Percentiles rank a stretch among this genome's conserved stretches.
Conservation (phyloP, 2,888 invertebrate species). For the Tridacna crocea region DNA sequence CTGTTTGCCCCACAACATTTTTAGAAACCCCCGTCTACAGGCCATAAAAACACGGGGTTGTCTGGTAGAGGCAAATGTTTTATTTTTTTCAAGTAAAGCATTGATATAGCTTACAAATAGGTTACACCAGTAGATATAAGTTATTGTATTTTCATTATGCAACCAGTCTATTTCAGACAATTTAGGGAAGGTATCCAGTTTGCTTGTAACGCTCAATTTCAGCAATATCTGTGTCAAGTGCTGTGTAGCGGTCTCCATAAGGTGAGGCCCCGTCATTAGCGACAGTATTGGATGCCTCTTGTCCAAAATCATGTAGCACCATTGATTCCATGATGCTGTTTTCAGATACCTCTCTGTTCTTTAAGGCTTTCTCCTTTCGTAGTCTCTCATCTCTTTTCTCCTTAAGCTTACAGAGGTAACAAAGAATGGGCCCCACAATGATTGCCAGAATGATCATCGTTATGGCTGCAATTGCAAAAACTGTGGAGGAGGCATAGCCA, state of each 20-base stretch:
- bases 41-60: too few relatives aligned
- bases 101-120: too few relatives aligned
- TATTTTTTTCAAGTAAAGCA: too few relatives aligned
- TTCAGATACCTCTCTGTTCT: constrained; percentile 53
- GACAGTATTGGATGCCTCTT: constrained; percentile 33
- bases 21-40: too few relatives aligned
- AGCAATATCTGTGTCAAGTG: constrained; percentile 26
- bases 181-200: constrained; percentile 19
- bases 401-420: constrained; percentile 71
- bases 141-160: too few relatives aligned
- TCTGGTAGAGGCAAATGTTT: too few relatives aligned
- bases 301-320: constrained; percentile 75
- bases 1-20: too few relatives aligned
- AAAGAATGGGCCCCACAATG: constrained; percentile 75
- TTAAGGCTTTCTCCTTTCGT: constrained; percentile 55
- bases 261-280: constrained; percentile 40
- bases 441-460: constrained; percentile 71
- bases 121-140: too few relatives aligned
- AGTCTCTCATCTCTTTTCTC: constrained; percentile 66
- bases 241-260: constrained; percentile 20
- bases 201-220: constrained; percentile 42
- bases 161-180: background rate
- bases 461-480: constrained; percentile 73
- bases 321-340: constrained; percentile 74
- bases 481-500: constrained; percentile 44